Evolutionary conservation across 2,888 invertebrate genomes (phyloP).

Genomic region (Sinotaia quadrata): DNA sequence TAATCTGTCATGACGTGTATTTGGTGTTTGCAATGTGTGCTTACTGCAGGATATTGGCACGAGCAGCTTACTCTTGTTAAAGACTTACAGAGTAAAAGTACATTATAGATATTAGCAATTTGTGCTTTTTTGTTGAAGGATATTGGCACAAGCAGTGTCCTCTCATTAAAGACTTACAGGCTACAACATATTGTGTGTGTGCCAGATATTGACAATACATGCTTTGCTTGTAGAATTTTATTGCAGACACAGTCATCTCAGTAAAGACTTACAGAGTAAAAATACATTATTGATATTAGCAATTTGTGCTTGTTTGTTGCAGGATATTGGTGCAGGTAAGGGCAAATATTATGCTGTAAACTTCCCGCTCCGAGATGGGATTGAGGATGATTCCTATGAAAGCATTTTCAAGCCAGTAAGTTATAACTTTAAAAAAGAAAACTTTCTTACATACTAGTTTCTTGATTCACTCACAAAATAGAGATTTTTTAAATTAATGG

Average conservation of each 20-base stretch:
- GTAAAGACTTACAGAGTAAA: not conserved
- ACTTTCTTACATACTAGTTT: too few species aligned
- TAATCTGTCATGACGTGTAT: not conserved
- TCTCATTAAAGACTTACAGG: not conserved
- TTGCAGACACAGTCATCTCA: too few species aligned
- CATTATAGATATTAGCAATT: not conserved
- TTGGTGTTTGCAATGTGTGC: too few species aligned
- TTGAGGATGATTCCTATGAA: conserved; percentile 98
- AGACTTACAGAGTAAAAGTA: not conserved
- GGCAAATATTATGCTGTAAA: conserved; percentile 99
- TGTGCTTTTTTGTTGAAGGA: not conserved
- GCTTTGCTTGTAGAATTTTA: too few species aligned
- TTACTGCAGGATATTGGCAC: too few species aligned
- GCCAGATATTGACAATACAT: too few species aligned
- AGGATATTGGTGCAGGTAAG: conserved; percentile 80
- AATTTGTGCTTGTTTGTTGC: conserved; percentile 33
- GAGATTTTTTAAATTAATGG: too few species aligned
- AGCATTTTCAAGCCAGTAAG: conserved; percentile 90
- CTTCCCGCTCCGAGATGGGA: conserved; percentile 97
- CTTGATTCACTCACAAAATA: too few species aligned
- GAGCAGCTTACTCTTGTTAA: too few species aligned
- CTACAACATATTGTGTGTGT: not conserved
- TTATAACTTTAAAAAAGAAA: conserved; percentile 25
- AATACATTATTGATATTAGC: not conserved
- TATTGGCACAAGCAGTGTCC: too few species aligned